Conservation (phyloP, 2,113 vertebrate species). For the Eira barbara region DNA sequence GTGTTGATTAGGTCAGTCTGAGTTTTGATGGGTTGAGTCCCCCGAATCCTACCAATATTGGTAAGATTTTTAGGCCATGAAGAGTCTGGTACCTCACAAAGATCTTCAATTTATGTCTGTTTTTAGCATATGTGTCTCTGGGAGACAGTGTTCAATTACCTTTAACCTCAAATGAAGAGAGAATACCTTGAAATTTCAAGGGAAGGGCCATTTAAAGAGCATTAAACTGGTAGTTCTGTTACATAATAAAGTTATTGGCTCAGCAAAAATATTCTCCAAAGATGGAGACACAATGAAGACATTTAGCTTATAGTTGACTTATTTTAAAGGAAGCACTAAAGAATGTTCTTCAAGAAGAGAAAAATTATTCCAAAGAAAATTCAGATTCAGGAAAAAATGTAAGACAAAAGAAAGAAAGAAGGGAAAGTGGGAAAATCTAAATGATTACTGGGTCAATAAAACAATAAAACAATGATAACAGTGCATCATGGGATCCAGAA, state of each 20-base stretch:
- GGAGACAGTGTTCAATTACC: not conserved
- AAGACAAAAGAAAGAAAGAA: not conserved
- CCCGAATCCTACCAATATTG: not conserved
- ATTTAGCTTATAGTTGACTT: not conserved
- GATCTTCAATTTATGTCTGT: not conserved
- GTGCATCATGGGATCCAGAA: not conserved
- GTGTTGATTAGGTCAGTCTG: not conserved
- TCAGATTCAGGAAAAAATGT: not conserved
- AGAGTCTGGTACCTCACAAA: not conserved
- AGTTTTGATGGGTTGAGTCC: not conserved
- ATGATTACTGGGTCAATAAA: not conserved
- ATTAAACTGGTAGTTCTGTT: not conserved
- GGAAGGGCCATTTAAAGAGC: not conserved
- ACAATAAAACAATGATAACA: not conserved
- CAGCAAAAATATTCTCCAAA: conserved; percentile 16
- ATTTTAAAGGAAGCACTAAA: not conserved
- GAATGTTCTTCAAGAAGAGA: not conserved
- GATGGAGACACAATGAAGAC: not conserved
- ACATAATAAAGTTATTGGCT: not conserved
- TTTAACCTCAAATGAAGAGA: not conserved
- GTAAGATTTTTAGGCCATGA: not conserved
- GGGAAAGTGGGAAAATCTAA: not conserved
- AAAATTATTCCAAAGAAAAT: not conserved
- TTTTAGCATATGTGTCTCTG: not conserved
- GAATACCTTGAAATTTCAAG: not conserved